Evolutionary conservation across 2,888 invertebrate genomes (phyloP), one percentile per base, ranked within the genome.

Genomic region (Oxytorus armatus): DNA sequence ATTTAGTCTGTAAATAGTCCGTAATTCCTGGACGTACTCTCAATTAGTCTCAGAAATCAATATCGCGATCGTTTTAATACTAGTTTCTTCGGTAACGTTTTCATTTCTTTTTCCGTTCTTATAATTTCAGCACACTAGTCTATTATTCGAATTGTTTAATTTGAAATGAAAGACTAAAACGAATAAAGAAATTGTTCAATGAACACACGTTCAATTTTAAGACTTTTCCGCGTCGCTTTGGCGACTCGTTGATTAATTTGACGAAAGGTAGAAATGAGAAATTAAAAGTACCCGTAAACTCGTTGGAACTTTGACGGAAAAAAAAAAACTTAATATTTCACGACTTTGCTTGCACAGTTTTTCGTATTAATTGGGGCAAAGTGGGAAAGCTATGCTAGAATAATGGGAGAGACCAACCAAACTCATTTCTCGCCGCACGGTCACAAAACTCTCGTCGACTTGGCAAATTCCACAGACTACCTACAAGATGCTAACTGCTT

Each of bases 351-450:
- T n/a, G n/a, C n/a, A n/a, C n/a, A n/a, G n/a, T n/a, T 29, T 63
- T 63, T 61, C 29, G 51, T 44, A 44, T 55, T 63, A 63, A 63
- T 63, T 47, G 69, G 8, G 44, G 44, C 33, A 23, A 66, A 47
- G 36, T n/a, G 5, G 42, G 42, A 55, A 33, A 70, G 63, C n/a
- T 18, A 18, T 10, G 51, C 16, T 68, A 68, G 29, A 11, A 68
- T 59, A 21, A 44, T 61, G 11, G 47, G 18, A 47, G 25, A n/a
- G n/a, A 33, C 10, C 39, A 4, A n/a, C 1, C 49, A 16, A 39
- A n/a, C 10, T 5, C 25, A 47, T 65, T 57, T 18, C 23, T 55
- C 29, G 4, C 16, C 55, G 14, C 4, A 5, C 23, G n/a, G n/a
- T n/a, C 10, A 23, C 8, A 23, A 18, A 5, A 11, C 8, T 47